Base-by-base conservation (phyloP, 1,140 invertebrate species). In the Rhyacophila brunnea region DNA sequence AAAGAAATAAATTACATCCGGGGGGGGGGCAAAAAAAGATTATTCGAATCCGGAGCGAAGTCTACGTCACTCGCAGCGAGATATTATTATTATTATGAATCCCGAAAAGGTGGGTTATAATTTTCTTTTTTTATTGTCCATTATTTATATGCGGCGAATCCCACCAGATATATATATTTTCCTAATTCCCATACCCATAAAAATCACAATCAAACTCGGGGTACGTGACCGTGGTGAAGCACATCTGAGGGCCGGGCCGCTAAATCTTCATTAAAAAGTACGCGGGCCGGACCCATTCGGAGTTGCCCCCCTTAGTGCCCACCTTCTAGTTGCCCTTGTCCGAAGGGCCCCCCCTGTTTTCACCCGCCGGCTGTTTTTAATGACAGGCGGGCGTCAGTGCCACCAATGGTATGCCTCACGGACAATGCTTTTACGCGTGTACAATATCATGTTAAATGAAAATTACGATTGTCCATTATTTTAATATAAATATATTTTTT, bases 191-290 rank as follows among this genome's bases (percentile, higher is more conserved):
- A 35, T 35, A 54, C 42, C 58, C 62, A 60, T 64, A 64, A 64
- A 64, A 64, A 64, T 64, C 62, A 64, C 62, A 64, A 64, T 64
- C 58, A 58, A 58, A 64, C 54, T 32, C 58, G 47, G 34, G 35
- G 44, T 50, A 19, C 14, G 47, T 38, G 56, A 52, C 42, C 56
- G 56, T 60, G 61, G 45, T 40, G 57, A 51, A 40, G 58, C 53
- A 43, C 62, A 64, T 64, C 62, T 64, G 62, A 64, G 62, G 62
- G 58, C 62, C 53, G 43, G 11, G 38, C 44, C 45, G 52, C 54
- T 64, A 60, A 60, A 64, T 64, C 62, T 64, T 64, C 62, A 64
- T 64, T 64, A 64, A 64, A 64, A 64, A 64, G 54, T 60, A 35
- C 54, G 62, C 48, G 20, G 55, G 32, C 48, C 28, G 55, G 42